Evolutionary conservation across 2,113 vertebrate genomes (phyloP), one percentile per base, ranked within the genome.

Genomic region (Colinus virginianus): DNA sequence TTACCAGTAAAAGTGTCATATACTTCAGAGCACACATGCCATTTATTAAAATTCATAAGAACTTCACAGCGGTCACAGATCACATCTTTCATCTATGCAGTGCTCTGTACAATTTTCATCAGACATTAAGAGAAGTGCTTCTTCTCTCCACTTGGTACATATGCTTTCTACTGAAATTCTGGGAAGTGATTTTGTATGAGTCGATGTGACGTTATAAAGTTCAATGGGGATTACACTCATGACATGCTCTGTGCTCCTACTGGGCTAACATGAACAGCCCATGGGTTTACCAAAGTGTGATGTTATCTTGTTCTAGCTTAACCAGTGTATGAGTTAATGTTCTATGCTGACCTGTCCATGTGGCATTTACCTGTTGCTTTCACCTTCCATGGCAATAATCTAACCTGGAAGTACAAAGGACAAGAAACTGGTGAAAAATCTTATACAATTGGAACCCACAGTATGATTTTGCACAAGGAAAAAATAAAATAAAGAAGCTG

Each of bases 1-100:
- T 94, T 81, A 88, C 43, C 56, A 88, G 81, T 90, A 88, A 63
- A 83, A 94, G 20, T 84, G 81, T 93, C 84, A 87, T 76, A 90
- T 78, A 91, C 87, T 90, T 91, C 79, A 94, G 90, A 94, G 63
- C 32, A 74, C 59, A 85, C 71, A 87, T 74, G 53, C 45, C 63
- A 49, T 68, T 86, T 93, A 93, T 88, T 88, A 94, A 95, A 93
- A 95, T 94, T 86, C 88, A 61, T 90, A 88, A 94, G 92, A 90
- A 87, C 42, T 88, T 92, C 87, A 78, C 63, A 91, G 95, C 75
- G 67, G 71, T 75, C 59, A 75, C 88, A 92, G 62, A 77, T 92
- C 58, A 70, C 51, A 20, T 55, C 84, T 62, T 95, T 93, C 30
- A 69, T 84, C 58, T 91, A 51, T 46, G 61, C 87, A 69, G 40